Conservation (phyloP, 2,797 vertebrate species). For the Ibycter americanus region DNA sequence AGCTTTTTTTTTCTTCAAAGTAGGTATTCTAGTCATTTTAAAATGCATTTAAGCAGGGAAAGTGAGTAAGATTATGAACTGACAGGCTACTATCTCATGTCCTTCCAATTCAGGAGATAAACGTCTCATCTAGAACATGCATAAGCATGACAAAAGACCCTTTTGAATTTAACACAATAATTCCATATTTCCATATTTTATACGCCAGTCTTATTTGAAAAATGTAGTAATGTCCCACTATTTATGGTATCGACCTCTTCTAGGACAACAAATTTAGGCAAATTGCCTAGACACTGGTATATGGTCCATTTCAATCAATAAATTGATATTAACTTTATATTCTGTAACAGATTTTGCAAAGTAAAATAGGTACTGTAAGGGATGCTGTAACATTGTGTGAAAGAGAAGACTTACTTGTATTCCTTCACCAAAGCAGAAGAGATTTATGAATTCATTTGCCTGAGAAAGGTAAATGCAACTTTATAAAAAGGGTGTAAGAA, state of each 20-base stretch:
- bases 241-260: neutral
- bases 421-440: neutral
- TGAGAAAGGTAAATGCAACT: neutral
- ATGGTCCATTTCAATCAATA: neutral
- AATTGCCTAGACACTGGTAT: neutral
- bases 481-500: neutral
- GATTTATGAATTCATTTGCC: neutral
- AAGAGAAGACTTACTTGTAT: neutral
- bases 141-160: neutral
- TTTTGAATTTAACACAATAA: slow-evolving; percentile 1
- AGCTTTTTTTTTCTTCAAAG: neutral
- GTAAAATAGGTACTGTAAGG: neutral
- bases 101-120: slow-evolving; percentile 16
- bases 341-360: neutral
- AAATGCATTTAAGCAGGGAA: slow-evolving; percentile 4
- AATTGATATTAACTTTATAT: neutral
- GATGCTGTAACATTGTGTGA: neutral
- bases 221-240: neutral
- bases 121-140: neutral
- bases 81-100: neutral
- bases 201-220: neutral
- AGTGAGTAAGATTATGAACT: neutral
- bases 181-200: neutral
- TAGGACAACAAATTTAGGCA: neutral
- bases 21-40: neutral